Conservation (phyloP, 1,140 invertebrate genomes). For the Lerema accius region DNA sequence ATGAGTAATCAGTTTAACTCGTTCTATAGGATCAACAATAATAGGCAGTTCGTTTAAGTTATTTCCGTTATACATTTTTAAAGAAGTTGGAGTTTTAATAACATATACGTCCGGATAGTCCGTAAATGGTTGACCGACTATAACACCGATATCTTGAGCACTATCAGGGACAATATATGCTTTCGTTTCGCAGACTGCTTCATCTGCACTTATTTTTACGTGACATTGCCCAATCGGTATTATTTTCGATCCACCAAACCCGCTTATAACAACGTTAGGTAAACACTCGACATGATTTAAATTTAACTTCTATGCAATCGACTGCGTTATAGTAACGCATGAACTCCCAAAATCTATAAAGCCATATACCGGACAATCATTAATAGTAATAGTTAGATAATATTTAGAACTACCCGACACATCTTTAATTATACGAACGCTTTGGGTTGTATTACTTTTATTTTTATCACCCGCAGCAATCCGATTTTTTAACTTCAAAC, state of each 20-base stretch:
- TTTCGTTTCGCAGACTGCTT: background rate
- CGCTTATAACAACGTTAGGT: background rate
- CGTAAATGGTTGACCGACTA: slow-evolving; percentile 1
- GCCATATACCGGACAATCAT: background rate
- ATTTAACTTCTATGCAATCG: background rate
- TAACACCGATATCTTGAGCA: background rate
- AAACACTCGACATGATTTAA: background rate
- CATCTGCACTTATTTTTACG: background rate
- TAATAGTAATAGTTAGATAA: background rate
- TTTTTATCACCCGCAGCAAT: background rate
- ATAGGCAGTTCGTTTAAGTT: background rate
- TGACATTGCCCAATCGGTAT: background rate
- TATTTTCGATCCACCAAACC: background rate
- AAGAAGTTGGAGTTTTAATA: background rate
- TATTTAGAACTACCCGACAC: background rate
- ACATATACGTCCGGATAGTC: background rate
- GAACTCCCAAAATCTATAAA: slow-evolving; percentile 2
- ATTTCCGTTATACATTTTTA: slow-evolving; percentile 3
- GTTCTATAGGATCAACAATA: background rate
- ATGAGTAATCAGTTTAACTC: background rate
- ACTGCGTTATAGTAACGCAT: background rate
- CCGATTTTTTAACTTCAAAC: slow-evolving; percentile 16
- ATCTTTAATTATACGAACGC: slow-evolving; percentile 1
- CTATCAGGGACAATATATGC: background rate
- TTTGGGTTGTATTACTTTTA: background rate